Percentiles rank a stretch among this genome's conserved stretches.
Evolutionary conservation across 2,113 vertebrate species (phyloP).

Genomic region (Passer montanus): DNA sequence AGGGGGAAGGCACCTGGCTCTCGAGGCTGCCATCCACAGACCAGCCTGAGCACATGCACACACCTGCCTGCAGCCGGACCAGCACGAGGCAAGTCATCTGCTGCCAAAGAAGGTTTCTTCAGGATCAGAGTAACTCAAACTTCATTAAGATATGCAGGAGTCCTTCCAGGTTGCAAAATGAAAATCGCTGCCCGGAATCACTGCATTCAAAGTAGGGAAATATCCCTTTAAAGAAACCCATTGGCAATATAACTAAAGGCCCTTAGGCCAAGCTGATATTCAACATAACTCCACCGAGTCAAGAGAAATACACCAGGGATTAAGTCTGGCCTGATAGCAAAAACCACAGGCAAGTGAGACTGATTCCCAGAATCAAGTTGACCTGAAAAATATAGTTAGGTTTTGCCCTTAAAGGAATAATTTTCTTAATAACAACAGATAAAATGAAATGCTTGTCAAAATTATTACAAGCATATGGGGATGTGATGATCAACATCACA

Average conservation of each 20-base stretch:
- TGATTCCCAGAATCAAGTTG: conserved; percentile 46
- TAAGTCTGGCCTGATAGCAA: conserved; percentile 9
- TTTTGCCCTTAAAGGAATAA: conserved; percentile 41
- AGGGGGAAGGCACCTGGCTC: neutral
- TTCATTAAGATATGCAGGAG: conserved; percentile 25
- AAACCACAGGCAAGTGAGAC: conserved; percentile 47
- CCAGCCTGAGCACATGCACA: neutral
- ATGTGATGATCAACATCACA: neutral
- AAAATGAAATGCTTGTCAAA: conserved; percentile 17
- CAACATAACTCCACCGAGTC: conserved; percentile 5
- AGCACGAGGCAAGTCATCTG: neutral
- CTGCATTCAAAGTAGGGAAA: conserved; percentile 44
- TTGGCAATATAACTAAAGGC: neutral
- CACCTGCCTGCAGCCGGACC: neutral
- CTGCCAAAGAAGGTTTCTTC: neutral
- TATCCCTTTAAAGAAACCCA: conserved; percentile 14
- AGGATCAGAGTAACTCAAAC: neutral
- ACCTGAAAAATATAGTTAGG: conserved; percentile 25
- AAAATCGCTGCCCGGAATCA: conserved; percentile 28
- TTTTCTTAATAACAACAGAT: conserved; percentile 33
- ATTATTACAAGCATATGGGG: neutral
- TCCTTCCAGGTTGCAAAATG: conserved; percentile 3
- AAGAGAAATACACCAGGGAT: conserved; percentile 33
- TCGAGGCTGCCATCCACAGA: conserved; percentile 50
- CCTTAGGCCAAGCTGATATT: conserved; percentile 27